Evolutionary conservation across 2,888 invertebrate species (phyloP), one percentile per base, ranked within the genome.

Genomic region (Drosophila fungiperda): DNA sequence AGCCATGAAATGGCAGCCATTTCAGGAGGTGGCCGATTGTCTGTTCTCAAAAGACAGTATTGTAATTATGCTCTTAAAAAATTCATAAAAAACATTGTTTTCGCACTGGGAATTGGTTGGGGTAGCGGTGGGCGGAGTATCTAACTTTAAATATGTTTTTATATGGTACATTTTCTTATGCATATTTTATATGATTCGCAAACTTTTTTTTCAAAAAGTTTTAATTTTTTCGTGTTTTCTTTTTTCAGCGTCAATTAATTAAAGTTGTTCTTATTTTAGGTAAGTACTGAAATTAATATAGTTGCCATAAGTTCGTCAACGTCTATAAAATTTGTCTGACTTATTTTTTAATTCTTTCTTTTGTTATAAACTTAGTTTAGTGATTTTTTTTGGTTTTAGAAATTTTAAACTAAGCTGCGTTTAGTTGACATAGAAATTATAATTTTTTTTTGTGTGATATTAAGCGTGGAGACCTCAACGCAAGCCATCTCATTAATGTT

Each of bases 1-100:
- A 88, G 73, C 89, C 73, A 71, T 80, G 76, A 83, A 88, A 80
- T 71, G 68, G 42, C 58, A 71, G 71, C 36, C 72, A 53, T 71
- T 72, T 63, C 54, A 60, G 67, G n/a, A 29, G 62, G 69, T 73
- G 62, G 58, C 55, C 60, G 63, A 73, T 73, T 59, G 29, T 54
- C 32, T 38, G 59, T 32, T 61, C 50, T 20, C 15, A 75, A 60
- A 65, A 63, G 65, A 60, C 68, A 61, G 65, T 80, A 75, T 63
- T 57, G 69, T 80, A 85, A 82, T 85, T 84, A 87, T 76, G 73
- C 70, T 73, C 70, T 74, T 76, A 64, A 80, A 85, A 71, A 76
- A 66, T 50, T 57, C 62, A 78, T 79, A 81, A 82, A 45, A 75
- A 81, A 83, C 76, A 60, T 65, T 59, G 54, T 57, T 55, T 17